A percentile compares a stretch with the other conserved stretches of the same genome.
Evolutionary conservation across 2,113 vertebrate species (phyloP).

Genomic region (Scomber japonicus): DNA sequence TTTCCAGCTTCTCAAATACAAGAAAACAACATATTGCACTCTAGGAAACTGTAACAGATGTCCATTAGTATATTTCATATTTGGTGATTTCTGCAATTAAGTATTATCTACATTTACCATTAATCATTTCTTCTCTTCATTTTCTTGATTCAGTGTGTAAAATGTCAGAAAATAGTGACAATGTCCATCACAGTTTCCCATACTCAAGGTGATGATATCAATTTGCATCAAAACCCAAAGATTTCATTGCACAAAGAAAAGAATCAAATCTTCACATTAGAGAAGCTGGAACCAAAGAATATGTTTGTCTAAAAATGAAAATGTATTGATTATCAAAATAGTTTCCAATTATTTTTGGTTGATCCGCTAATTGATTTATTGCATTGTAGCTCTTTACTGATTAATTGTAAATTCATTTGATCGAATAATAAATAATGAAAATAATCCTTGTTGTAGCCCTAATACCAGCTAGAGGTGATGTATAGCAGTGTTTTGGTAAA

Average conservation of each 20-base stretch:
- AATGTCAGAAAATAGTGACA: background rate
- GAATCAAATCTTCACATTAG: background rate
- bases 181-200: background rate
- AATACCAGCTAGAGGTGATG: background rate
- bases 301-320: background rate
- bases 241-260: background rate
- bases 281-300: background rate
- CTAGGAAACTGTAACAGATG: too few species aligned
- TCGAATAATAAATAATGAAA: background rate
- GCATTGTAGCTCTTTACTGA: background rate
- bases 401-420: background rate
- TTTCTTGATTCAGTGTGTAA: background rate
- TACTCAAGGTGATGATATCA: background rate
- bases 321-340: background rate
- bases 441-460: background rate
- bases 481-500: background rate
- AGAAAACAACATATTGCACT: background rate
- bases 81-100: background rate
- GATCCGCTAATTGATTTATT: background rate
- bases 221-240: background rate
- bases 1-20: too few species aligned
- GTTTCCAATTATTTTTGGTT: background rate
- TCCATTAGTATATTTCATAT: too few species aligned
- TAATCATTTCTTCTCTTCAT: too few species aligned
- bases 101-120: too few species aligned